Conservation (phyloP, 1,140 invertebrate species). For the Propsilocerus akamusi region DNA sequence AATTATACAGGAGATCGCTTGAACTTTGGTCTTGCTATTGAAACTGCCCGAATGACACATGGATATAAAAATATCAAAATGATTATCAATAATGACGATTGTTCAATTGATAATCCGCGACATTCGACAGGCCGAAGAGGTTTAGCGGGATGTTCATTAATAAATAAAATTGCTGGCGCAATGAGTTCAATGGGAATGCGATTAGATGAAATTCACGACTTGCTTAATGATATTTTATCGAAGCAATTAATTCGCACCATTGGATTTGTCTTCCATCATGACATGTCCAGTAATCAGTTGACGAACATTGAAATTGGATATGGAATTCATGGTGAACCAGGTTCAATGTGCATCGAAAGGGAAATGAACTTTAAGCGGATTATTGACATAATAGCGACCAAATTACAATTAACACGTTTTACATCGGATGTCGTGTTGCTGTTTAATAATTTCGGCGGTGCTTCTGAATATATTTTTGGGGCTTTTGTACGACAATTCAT, state of each 20-base stretch:
- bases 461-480: background rate
- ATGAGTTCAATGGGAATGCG: background rate
- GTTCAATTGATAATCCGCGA: background rate
- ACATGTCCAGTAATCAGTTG: background rate
- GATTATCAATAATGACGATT: background rate
- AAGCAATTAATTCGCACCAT: background rate
- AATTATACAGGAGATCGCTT: background rate
- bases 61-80: background rate
- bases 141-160: background rate
- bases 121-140: background rate
- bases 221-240: background rate
- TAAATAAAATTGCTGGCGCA: background rate
- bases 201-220: background rate
- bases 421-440: background rate
- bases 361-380: background rate
- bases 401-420: background rate
- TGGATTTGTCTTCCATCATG: background rate
- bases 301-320: background rate
- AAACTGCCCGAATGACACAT: background rate
- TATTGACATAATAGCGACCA: background rate
- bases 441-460: background rate
- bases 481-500: background rate
- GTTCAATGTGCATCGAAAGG: background rate
- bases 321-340: background rate
- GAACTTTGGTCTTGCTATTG: background rate